Conservation (phyloP, 1,140 invertebrate species). For the Amyelois transitella region DNA sequence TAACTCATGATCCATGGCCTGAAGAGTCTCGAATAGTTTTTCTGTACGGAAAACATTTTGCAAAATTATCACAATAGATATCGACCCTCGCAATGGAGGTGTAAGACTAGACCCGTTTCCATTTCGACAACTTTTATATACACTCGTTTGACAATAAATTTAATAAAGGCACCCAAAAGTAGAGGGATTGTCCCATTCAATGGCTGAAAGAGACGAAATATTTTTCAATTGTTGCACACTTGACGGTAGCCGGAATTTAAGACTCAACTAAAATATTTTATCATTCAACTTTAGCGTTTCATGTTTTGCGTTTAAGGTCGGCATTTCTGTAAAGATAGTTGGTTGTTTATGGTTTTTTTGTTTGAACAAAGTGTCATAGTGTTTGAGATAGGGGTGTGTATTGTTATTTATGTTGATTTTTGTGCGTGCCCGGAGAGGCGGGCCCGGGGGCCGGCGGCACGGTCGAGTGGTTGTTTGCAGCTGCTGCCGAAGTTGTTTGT, state of each 20-base stretch:
- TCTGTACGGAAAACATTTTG: conserved; percentile 51
- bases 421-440: conserved; percentile 57
- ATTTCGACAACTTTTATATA: conserved; percentile 70
- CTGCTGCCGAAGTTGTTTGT: conserved; percentile 64
- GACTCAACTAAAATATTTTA: conserved; percentile 6
- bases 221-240: conserved; percentile 72
- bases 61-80: conserved; percentile 22
- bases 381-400: conserved; percentile 70
- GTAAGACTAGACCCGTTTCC: conserved; percentile 59
- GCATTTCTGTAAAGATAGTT: conserved; percentile 13
- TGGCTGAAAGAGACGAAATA: conserved; percentile 69
- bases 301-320: conserved; percentile 14
- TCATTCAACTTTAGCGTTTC: not conserved
- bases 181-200: conserved; percentile 66
- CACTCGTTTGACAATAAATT: conserved; percentile 73
- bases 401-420: conserved; percentile 74
- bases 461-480: conserved; percentile 58
- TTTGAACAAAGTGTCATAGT: conserved; percentile 38
- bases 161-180: conserved; percentile 64
- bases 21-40: conserved; percentile 60
- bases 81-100: conserved; percentile 41
- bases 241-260: conserved; percentile 20
- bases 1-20: conserved; percentile 69
- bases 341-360: conserved; percentile 23
- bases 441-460: conserved; percentile 53